Percentiles rank a stretch among this genome's conserved stretches.
These are phyloP conservation scores for Macroglossus sobrinus DNA, from an alignment of 2,113 vertebrate genomes.

Conservation along the genomic window DNA sequence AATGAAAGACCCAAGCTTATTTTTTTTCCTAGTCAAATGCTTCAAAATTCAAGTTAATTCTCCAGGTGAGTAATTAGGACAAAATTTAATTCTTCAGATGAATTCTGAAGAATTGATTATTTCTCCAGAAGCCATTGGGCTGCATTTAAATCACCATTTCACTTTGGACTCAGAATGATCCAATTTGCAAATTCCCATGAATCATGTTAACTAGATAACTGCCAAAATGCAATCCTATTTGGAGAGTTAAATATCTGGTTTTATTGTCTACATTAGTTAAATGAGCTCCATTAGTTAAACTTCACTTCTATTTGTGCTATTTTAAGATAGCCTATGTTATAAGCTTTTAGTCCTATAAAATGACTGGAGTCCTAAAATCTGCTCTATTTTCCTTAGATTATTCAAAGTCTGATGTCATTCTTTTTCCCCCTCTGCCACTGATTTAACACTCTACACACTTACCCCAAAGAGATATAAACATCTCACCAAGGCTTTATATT, in stretches of 20 bases:
- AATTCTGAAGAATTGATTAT: slow-evolving; percentile 72
- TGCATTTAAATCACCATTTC: slow-evolving; percentile 67
- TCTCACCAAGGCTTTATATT: neutral
- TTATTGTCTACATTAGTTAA: slow-evolving; percentile 66
- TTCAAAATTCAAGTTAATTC: slow-evolving; percentile 67
- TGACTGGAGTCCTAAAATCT: neutral
- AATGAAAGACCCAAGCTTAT: slow-evolving; percentile 9
- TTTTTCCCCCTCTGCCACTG: neutral
- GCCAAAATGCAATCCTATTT: slow-evolving; percentile 65
- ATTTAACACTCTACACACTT: neutral
- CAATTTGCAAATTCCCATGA: slow-evolving; percentile 68
- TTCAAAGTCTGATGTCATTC: neutral
- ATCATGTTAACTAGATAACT: slow-evolving; percentile 75
- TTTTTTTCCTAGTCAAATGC: slow-evolving; percentile 33
- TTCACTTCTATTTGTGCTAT: slow-evolving; percentile 55
- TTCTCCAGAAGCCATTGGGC: slow-evolving; percentile 56
- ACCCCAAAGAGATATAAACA: neutral
- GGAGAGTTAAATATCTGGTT: slow-evolving; percentile 49
- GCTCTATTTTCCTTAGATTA: neutral
- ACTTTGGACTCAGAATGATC: slow-evolving; percentile 67
- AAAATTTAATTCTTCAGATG: slow-evolving; percentile 69
- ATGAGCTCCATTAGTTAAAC: slow-evolving; percentile 69
- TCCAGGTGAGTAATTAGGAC: slow-evolving; percentile 69
- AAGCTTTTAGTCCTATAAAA: slow-evolving; percentile 17
- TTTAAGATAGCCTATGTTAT: slow-evolving; percentile 20